Percentiles rank a stretch among this genome's conserved stretches.
These are phyloP conservation scores for Coracias cyanogaster DNA, from an alignment of 2,797 vertebrate genomes.

Conservation along the genomic window DNA sequence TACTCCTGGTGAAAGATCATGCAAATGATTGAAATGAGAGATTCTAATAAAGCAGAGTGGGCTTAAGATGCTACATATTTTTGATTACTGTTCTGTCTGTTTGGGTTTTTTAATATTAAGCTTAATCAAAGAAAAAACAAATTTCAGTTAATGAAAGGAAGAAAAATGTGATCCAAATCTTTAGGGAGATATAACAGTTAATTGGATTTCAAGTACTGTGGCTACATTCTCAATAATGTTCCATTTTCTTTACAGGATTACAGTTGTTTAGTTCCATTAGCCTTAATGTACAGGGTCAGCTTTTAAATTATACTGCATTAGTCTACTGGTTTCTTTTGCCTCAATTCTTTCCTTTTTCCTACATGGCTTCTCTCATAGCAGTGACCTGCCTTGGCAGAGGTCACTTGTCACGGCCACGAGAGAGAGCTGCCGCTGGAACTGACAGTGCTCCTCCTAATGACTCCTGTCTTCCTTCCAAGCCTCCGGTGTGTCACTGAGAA, in stretches of 20 bases:
- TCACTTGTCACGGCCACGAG: background rate
- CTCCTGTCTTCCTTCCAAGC: background rate
- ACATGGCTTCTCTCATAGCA: background rate
- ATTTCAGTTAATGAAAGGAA: constrained; percentile 54
- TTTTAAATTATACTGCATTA: constrained; percentile 35
- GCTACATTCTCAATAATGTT: constrained; percentile 39
- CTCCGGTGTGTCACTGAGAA: background rate
- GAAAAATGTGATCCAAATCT: constrained; percentile 20
- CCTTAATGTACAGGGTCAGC: constrained; percentile 45
- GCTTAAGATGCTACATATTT: background rate
- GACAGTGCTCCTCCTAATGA: background rate
- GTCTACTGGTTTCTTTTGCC: background rate
- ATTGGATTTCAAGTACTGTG: constrained; percentile 70
- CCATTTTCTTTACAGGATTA: constrained; percentile 53
- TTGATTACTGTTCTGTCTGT: background rate
- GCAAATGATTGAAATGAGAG: background rate
- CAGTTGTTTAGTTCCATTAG: constrained; percentile 63
- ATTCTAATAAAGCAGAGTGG: constrained; percentile 45
- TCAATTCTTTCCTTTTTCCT: background rate
- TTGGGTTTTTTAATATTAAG: constrained; percentile 44
- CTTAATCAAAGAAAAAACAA: constrained; percentile 55
- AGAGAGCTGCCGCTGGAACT: background rate
- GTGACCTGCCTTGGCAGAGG: background rate
- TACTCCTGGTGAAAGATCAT: background rate
- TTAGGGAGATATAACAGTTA: constrained; percentile 48